Conservation (phyloP, 2,113 vertebrate species). For the Macrotus californicus region DNA sequence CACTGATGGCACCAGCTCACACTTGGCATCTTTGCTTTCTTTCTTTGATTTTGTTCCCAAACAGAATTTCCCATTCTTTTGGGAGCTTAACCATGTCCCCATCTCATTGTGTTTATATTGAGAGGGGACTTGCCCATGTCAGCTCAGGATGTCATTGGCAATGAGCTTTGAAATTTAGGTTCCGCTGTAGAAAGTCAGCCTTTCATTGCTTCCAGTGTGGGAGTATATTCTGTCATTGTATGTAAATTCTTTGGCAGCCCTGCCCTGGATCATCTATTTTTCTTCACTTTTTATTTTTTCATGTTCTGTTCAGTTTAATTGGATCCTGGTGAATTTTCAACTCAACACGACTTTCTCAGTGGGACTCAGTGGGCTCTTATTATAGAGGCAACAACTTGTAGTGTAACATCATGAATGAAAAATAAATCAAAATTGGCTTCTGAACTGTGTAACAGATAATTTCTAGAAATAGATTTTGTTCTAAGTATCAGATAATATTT, state of each 20-base stretch:
- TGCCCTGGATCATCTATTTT: background rate
- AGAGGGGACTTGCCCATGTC: background rate
- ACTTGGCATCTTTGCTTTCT: background rate
- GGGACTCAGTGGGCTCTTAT: background rate
- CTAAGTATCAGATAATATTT: background rate
- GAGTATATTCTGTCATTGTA: background rate
- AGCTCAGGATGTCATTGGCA: background rate
- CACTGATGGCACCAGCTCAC: accelerated
- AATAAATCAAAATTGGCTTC: background rate
- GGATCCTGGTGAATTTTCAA: background rate
- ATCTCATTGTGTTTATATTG: background rate
- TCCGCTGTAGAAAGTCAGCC: background rate
- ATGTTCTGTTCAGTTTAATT: conserved; percentile 11
- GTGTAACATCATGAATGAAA: background rate
- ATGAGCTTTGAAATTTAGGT: background rate
- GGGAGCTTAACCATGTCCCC: background rate
- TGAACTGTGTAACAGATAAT: background rate
- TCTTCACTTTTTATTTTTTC: background rate
- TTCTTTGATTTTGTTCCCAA: background rate
- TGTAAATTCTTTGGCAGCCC: background rate
- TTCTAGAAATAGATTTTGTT: background rate
- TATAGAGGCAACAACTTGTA: background rate
- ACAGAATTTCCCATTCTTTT: background rate
- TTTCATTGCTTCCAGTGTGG: background rate
- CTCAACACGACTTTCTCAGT: background rate